Percentiles rank a stretch among this genome's conserved stretches.
Evolutionary conservation across 1,140 invertebrate genomes (phyloP).

Genomic region (Pentalonia nigronervosa): DNA sequence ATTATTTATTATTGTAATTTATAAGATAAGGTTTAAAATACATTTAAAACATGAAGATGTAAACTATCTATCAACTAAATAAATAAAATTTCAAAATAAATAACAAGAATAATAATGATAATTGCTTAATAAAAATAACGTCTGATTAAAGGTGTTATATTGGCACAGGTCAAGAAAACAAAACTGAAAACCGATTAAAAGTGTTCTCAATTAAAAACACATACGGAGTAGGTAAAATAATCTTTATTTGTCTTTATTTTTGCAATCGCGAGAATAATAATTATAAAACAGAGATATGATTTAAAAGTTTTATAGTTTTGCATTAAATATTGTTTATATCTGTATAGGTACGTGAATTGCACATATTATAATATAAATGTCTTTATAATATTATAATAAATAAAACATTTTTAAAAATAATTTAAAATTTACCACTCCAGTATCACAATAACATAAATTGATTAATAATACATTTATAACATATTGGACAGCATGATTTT

Average conservation of each 20-base stretch:
- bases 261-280: background rate
- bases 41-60: background rate
- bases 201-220: background rate
- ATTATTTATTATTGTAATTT: background rate
- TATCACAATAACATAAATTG: background rate
- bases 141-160: constrained; percentile 1
- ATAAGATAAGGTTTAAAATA: background rate
- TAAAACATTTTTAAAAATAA: background rate
- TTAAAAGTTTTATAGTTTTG: background rate
- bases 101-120: background rate
- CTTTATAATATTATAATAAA: background rate
- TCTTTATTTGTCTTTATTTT: background rate
- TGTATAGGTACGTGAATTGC: background rate
- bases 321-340: background rate
- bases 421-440: background rate
- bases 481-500: background rate
- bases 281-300: background rate
- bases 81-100: background rate
- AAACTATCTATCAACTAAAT: background rate
- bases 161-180: background rate
- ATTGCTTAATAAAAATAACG: background rate
- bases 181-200: background rate
- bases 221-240: background rate
- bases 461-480: background rate
- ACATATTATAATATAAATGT: background rate